Conservation (phyloP, 1,140 invertebrate species). For the Drosophila funebris region DNA sequence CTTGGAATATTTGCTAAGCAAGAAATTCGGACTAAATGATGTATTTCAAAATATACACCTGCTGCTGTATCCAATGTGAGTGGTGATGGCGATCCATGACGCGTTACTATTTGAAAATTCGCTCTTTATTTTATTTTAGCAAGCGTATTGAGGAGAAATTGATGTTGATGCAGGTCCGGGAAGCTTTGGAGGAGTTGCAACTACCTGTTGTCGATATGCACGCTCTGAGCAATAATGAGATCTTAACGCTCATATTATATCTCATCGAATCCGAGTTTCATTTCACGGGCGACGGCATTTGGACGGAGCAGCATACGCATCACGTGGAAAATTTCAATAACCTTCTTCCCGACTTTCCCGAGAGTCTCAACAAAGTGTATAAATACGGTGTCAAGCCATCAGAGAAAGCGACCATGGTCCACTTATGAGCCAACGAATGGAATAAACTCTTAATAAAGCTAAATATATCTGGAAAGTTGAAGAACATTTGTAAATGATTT, state of each 20-base stretch:
- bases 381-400: slow-evolving; percentile 78
- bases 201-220: slow-evolving; percentile 44
- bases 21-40: slow-evolving; percentile 83
- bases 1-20: slow-evolving; percentile 83
- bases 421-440: slow-evolving; percentile 30
- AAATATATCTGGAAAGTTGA: background rate
- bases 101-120: background rate
- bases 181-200: slow-evolving; percentile 67
- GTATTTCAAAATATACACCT: slow-evolving; percentile 85
- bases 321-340: slow-evolving; percentile 82
- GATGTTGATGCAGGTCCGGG: slow-evolving; percentile 41
- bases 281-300: slow-evolving; percentile 84
- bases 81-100: background rate
- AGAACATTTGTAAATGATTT: background rate
- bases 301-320: slow-evolving; percentile 78
- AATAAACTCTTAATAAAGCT: slow-evolving; percentile 2
- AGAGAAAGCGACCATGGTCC: slow-evolving; percentile 45
- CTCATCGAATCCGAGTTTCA: slow-evolving; percentile 83
- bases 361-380: slow-evolving; percentile 77
- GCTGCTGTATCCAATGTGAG: slow-evolving; percentile 85
- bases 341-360: slow-evolving; percentile 76
- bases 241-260: slow-evolving; percentile 81
- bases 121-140: slow-evolving; percentile 25
- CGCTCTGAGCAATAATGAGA: slow-evolving; percentile 60
- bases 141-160: slow-evolving; percentile 80